phyloP scores from a whole-genome alignment of 2,888 invertebrate genomes.

The Megastigmus dorsalis region DNA sequence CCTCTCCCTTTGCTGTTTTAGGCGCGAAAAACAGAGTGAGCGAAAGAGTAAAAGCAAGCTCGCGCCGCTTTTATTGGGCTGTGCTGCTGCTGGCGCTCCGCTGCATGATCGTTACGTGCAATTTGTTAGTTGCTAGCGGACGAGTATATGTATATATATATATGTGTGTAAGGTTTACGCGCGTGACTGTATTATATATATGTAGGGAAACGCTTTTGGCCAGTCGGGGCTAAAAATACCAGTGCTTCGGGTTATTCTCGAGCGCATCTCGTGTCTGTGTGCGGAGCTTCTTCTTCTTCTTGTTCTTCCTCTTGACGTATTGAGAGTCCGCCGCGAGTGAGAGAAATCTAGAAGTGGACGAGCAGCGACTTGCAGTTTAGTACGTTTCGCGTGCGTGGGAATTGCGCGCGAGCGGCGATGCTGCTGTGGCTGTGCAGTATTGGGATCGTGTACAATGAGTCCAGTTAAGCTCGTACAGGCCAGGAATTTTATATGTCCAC shows the following conservation, averaged over 20 bases:
- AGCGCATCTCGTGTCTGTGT: not conserved
- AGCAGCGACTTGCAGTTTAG: no score
- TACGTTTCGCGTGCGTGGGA: no score
- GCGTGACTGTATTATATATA: no score
- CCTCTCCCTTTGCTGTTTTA: not conserved
- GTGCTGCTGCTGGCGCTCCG: not conserved
- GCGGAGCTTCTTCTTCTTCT: no score
- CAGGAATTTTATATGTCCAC: no score
- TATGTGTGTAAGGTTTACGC: no score
- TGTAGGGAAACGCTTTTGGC: no score
- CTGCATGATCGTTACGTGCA: conserved; percentile 19
- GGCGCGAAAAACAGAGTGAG: not conserved
- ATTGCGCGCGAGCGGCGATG: no score
- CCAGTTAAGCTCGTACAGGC: no score
- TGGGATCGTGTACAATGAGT: no score
- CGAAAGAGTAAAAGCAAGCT: not conserved
- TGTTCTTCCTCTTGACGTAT: conserved; percentile 50
- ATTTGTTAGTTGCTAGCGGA: conserved; percentile 17
- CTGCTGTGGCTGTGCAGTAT: no score
- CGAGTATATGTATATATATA: no score
- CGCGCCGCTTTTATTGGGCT: conserved; percentile 1
- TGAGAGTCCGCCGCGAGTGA: conserved; percentile 12
- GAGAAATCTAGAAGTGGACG: not conserved
- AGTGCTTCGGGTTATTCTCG: conserved; percentile 41
- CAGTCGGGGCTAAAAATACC: conserved; percentile 45